Evolutionary conservation across 1,140 invertebrate genomes (phyloP).

Genomic region (Dryas iulia): DNA sequence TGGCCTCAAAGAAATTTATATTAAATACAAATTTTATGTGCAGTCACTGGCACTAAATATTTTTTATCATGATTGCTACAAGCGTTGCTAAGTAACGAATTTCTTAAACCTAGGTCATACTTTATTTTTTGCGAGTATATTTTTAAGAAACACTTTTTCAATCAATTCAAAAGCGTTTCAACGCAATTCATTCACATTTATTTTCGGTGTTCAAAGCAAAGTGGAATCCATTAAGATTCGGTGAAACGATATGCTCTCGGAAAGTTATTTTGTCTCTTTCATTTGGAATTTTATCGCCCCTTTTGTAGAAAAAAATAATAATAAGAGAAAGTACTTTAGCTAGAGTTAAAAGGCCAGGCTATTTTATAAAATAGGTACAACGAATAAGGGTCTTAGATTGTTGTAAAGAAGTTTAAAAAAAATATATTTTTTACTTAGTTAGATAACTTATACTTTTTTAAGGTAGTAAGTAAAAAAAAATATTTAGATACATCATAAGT

Average conservation of each 20-base stretch:
- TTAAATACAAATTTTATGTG: neutral
- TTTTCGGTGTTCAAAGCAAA: conserved; percentile 36
- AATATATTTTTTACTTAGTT: no score
- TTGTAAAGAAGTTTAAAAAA: no score
- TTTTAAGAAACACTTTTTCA: conserved; percentile 5
- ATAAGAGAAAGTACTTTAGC: neutral
- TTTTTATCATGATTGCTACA: neutral
- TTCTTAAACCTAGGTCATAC: neutral
- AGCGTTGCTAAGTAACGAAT: neutral
- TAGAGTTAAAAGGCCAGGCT: neutral
- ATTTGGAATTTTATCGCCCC: conserved; percentile 12
- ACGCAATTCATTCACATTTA: conserved; percentile 25
- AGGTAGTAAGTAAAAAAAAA: no score
- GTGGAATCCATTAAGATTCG: conserved; percentile 45
- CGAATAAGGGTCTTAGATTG: no score
- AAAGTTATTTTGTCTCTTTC: conserved; percentile 32
- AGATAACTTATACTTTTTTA: no score
- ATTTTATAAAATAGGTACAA: neutral
- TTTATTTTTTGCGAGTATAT: neutral
- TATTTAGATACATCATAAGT: no score
- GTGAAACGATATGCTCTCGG: conserved; percentile 41
- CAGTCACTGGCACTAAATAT: neutral
- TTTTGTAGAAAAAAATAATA: conserved; percentile 16
- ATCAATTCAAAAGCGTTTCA: conserved; percentile 9
- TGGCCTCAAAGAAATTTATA: no score